Evolutionary conservation across 2,797 vertebrate genomes (phyloP).

Genomic region (Ciconia nigra): DNA sequence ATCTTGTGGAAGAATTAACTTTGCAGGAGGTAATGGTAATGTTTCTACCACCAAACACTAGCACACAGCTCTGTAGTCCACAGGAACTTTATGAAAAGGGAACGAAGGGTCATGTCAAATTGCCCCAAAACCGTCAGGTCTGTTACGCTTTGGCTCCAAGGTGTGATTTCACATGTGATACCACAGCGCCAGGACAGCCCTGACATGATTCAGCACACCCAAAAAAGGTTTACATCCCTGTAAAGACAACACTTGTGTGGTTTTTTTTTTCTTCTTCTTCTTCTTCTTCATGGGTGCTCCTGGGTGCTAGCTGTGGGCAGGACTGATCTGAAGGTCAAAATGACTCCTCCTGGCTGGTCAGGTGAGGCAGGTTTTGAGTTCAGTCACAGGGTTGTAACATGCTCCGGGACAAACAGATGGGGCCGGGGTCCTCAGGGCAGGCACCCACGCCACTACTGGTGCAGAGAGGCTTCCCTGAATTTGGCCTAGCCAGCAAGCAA

Average conservation of each 20-base stretch:
- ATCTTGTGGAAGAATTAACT: background rate
- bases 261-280: background rate
- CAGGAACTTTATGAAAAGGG: background rate
- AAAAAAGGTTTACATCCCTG: background rate
- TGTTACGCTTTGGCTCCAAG: background rate
- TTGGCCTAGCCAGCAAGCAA: background rate
- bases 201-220: background rate
- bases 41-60: background rate
- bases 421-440: background rate
- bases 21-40: background rate
- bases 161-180: background rate
- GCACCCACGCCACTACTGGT: background rate
- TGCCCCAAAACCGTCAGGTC: accelerated
- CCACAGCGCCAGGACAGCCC: background rate
- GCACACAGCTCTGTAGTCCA: background rate
- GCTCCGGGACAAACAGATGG: accelerated
- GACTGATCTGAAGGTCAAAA: background rate
- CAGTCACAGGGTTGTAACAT: background rate
- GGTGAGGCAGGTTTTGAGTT: background rate
- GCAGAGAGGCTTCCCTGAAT: background rate
- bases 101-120: background rate
- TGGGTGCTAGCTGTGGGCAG: background rate
- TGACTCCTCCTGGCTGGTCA: background rate
- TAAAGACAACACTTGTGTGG: background rate
- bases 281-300: background rate